phyloP scores from a whole-genome alignment of 2,797 vertebrate genomes.

The Anomalospiza imberbis region DNA sequence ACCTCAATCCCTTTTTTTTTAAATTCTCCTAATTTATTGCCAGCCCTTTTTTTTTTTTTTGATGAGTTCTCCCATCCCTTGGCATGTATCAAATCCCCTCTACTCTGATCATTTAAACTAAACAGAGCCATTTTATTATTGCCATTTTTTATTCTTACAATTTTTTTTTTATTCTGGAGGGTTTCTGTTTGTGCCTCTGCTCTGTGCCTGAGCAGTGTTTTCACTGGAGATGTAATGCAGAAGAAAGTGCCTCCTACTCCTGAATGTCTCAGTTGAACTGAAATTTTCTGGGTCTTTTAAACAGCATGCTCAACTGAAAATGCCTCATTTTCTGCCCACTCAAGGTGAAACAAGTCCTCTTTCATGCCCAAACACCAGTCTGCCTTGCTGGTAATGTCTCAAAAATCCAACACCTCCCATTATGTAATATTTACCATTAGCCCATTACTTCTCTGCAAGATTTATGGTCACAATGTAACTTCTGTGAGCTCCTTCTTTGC shows the following conservation, averaged over 20 bases:
- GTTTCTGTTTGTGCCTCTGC: neutral
- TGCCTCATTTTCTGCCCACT: neutral
- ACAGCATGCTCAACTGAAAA: neutral
- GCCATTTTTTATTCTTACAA: neutral
- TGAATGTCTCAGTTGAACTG: neutral
- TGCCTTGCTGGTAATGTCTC: neutral
- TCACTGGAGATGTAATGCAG: neutral
- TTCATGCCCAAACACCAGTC: neutral
- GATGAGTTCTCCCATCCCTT: neutral
- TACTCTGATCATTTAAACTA: neutral
- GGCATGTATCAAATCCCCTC: neutral
- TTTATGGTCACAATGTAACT: neutral
- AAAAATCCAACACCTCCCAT: neutral
- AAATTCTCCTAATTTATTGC: neutral
- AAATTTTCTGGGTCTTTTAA: neutral
- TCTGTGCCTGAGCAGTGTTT: neutral
- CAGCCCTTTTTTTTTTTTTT: neutral
- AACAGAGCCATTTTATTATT: neutral
- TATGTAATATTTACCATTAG: conserved; percentile 22
- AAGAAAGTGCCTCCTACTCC: neutral
- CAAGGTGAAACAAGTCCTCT: neutral
- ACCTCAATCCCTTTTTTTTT: neutral
- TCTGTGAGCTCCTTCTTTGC: neutral
- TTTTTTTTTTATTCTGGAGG: neutral
- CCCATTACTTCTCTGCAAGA: neutral